phyloP scores from a whole-genome alignment of 2,113 vertebrate species.

The Oncorhynchus mykiss region DNA sequence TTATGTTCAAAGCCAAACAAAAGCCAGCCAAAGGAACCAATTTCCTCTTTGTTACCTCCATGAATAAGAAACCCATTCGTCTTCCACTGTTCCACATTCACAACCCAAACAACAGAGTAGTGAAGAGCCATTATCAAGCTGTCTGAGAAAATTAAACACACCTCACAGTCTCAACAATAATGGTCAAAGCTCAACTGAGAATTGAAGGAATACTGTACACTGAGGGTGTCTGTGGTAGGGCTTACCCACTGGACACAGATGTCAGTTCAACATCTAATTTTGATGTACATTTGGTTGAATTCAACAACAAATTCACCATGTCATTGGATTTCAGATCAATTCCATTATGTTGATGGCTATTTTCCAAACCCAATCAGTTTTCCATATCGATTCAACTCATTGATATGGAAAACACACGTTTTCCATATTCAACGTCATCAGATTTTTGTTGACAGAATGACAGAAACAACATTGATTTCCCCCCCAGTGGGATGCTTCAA shows the following conservation, averaged over 20 bases:
- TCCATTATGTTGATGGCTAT: too few relatives aligned
- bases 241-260: too few relatives aligned
- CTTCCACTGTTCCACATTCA: constrained; percentile 54
- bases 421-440: too few relatives aligned
- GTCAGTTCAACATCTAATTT: too few relatives aligned
- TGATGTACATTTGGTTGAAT: too few relatives aligned
- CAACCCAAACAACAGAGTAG: constrained; percentile 51
- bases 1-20: constrained; percentile 59
- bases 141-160: constrained; percentile 38
- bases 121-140: constrained; percentile 59
- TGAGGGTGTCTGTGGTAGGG: too few relatives aligned
- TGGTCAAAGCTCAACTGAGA: constrained; percentile 14
- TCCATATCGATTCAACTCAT: too few relatives aligned
- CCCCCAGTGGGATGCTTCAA: constrained; percentile 8
- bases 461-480: neutral
- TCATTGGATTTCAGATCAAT: too few relatives aligned
- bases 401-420: too few relatives aligned
- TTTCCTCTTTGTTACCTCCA: constrained; percentile 66
- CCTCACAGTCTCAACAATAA: constrained; percentile 22
- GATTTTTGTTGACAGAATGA: neutral
- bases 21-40: constrained; percentile 63
- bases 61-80: constrained; percentile 69
- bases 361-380: too few relatives aligned
- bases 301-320: too few relatives aligned
- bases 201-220: neutral